Percentiles rank a stretch among this genome's conserved stretches.
phyloP scores from a whole-genome alignment of 2,113 vertebrate species.

The Pimephales promelas region DNA sequence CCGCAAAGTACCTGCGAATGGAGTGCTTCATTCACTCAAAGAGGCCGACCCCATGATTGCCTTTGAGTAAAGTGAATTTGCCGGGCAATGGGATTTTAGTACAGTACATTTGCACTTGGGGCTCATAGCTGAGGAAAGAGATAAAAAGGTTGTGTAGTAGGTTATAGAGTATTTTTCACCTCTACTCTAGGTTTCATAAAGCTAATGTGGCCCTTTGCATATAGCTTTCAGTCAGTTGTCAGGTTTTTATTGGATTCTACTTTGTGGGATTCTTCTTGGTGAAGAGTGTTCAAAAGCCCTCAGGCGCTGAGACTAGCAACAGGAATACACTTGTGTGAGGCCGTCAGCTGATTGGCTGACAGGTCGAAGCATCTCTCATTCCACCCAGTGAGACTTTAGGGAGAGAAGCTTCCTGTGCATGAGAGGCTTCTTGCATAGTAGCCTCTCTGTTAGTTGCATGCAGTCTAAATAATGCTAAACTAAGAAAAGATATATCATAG shows the following conservation, averaged over 20 bases:
- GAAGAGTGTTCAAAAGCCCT: constrained; percentile 27
- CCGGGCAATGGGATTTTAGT: constrained; percentile 36
- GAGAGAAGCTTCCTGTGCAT: constrained; percentile 36
- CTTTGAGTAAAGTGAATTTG: constrained; percentile 50
- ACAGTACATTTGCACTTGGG: constrained; percentile 39
- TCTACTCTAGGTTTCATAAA: constrained; percentile 21
- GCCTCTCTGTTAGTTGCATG: constrained; percentile 2
- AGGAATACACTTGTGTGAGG: constrained; percentile 43
- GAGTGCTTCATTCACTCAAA: constrained; percentile 47
- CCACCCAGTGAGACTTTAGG: constrained; percentile 37
- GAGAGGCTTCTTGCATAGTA: constrained; percentile 9
- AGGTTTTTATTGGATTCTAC: constrained; percentile 27
- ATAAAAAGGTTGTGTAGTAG: constrained; percentile 8
- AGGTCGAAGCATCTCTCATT: constrained; percentile 44
- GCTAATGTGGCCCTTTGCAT: constrained; percentile 20
- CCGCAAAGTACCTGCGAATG: constrained; percentile 50
- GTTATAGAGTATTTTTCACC: constrained; percentile 3
- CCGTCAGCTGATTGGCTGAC: constrained; percentile 49
- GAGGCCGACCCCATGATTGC: constrained; percentile 44
- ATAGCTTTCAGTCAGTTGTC: constrained; percentile 15
- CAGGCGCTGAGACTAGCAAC: constrained; percentile 36
- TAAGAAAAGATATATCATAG: neutral
- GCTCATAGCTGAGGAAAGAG: neutral
- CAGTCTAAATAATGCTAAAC: neutral
- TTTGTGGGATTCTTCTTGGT: constrained; percentile 10